A percentile compares a stretch with the other conserved stretches of the same genome.
These are phyloP conservation scores for Oreochromis niloticus DNA, from an alignment of 2,113 vertebrate species.

Conservation along the genomic window DNA sequence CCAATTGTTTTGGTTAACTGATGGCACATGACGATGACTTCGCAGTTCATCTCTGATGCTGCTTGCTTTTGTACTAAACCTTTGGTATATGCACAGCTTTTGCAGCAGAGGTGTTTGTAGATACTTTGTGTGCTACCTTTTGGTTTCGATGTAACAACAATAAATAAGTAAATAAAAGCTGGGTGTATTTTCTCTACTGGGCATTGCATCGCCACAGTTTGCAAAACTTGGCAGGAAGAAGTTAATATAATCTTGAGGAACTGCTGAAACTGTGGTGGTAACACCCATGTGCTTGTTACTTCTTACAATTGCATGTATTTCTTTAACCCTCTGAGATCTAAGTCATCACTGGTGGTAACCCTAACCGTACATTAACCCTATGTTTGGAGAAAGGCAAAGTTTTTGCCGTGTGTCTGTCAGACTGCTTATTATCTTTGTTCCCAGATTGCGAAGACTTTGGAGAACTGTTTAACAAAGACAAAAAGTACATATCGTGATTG, in stretches of 20 bases:
- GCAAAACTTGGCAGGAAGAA: not conserved
- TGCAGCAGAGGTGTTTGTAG: not conserved
- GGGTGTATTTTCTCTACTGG: not conserved
- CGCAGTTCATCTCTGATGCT: not conserved
- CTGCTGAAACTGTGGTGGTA: not conserved
- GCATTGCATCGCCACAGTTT: not conserved
- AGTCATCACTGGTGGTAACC: not conserved
- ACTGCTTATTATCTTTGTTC: not conserved
- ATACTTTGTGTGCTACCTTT: not conserved
- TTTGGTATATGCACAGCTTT: not conserved
- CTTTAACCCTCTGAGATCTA: not conserved
- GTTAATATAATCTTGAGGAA: not conserved
- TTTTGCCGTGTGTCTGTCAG: not conserved
- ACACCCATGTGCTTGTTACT: not conserved
- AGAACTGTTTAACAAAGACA: not conserved
- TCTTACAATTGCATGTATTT: not conserved
- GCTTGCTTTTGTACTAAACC: not conserved
- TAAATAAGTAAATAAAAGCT: not conserved
- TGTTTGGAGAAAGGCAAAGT: not conserved
- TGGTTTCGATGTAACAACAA: not conserved
- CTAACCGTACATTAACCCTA: not conserved
- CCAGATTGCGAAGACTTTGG: not conserved
- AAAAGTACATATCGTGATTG: not conserved
- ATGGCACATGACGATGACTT: not conserved
- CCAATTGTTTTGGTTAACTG: not conserved